Evolutionary conservation across 2,113 vertebrate species (phyloP), one percentile per base, ranked within the genome.

Genomic region (Lampris incognitus): DNA sequence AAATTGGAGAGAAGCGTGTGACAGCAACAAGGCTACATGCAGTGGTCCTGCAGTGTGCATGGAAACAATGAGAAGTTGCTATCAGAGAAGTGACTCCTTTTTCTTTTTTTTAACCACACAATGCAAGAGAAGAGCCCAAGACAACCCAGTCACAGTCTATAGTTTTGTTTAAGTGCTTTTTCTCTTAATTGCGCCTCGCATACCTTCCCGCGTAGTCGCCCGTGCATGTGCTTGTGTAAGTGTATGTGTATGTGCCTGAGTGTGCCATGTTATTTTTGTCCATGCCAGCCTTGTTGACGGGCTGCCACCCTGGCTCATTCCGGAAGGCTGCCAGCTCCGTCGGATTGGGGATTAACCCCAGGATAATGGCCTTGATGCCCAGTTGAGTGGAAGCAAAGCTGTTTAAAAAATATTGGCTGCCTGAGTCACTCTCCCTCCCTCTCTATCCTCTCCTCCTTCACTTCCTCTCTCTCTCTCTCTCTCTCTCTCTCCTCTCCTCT

Each of bases 321-420:
- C 85, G 80, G 86, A 85, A 87, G 85, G 83, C 90, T 87, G 86
- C 86, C 88, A 91, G 89, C 88, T 89, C 87, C 68, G 83, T 91
- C 82, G 87, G 90, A 92, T 92, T 90, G 89, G 83, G 93, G 92
- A 93, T 93, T 93, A 93, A 94, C 90, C 91, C 90, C 86, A 69
- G 90, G 90, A 93, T 93, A 92, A 93, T 92, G 92, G 87, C 92
- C 89, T 89, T 92, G 91, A 93, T 93, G 92, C 90, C 90, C 88
- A 92, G 92, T 87, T 92, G 91, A 93, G 90, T 93, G 91, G 91
- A 92, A 91, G 91, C 83, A 93, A 93, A 92, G 92, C 92, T 92
- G 92, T 93, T 94, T 94, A 93, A 93, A 91, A 94, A 91, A 91
- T 88, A 91, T 89, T 90, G 88, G 85, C 90, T 91, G 85, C 87